Evolutionary conservation across 2,113 vertebrate species (phyloP).

Genomic region (Sisor rabdophorus): DNA sequence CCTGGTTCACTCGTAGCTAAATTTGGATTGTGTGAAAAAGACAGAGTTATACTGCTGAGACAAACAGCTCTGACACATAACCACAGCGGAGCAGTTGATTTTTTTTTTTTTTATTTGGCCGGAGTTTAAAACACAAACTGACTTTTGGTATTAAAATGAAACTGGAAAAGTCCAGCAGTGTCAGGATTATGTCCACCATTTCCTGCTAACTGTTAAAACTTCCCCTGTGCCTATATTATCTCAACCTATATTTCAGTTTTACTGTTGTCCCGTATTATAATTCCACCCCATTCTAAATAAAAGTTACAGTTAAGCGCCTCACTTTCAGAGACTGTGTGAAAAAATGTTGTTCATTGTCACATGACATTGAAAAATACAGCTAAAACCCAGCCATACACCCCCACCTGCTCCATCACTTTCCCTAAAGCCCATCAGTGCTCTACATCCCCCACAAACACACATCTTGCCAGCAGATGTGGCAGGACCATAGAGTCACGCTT

Average conservation of each 20-base stretch:
- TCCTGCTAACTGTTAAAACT: neutral
- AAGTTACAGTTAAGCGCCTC: neutral
- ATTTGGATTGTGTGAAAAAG: constrained; percentile 55
- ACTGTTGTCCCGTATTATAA: neutral
- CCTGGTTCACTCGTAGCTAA: constrained; percentile 27
- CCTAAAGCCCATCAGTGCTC: neutral
- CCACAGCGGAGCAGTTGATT: constrained; percentile 29
- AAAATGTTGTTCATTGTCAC: constrained; percentile 87
- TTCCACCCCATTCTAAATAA: neutral
- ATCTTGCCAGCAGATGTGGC: constrained; percentile 99
- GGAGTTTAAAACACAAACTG: constrained; percentile 30
- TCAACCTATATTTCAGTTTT: neutral
- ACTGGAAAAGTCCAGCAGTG: neutral
- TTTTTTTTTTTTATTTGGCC: constrained; percentile 13
- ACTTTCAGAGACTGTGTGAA: constrained; percentile 74
- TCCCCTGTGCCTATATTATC: neutral
- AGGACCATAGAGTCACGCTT: constrained; percentile 83
- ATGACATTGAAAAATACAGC: constrained; percentile 80
- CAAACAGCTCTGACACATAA: constrained; percentile 33
- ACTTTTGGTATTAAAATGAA: constrained; percentile 3
- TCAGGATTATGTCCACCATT: neutral
- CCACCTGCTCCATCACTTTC: constrained; percentile 2
- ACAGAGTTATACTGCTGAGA: constrained; percentile 29
- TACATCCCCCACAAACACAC: constrained; percentile 67
- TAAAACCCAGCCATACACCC: constrained; percentile 52